These are phyloP conservation scores for Phyllotis vaccarum DNA, from an alignment of 2,797 vertebrate species.

Conservation along the genomic window DNA sequence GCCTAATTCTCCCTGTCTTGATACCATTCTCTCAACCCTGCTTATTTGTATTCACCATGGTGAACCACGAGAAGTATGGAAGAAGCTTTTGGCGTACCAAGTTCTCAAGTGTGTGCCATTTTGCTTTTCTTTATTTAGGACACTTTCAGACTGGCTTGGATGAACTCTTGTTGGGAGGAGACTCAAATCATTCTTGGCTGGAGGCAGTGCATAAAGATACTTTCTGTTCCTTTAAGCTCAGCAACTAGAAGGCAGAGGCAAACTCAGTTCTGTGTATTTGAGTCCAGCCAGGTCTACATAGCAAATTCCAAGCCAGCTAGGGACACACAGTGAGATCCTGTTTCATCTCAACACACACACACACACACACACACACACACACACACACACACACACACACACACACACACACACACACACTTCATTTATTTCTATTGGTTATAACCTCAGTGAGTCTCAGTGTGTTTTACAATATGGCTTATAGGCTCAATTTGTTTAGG, in stretches of 20 bases:
- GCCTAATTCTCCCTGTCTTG: background rate
- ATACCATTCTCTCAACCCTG: background rate
- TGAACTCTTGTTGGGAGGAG: conserved; percentile 3
- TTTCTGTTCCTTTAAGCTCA: background rate
- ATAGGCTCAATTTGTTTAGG: background rate
- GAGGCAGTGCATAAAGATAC: background rate
- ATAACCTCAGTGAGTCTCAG: background rate
- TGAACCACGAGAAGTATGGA: conserved; percentile 42
- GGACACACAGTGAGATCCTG: background rate
- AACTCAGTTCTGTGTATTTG: background rate
- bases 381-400: background rate
- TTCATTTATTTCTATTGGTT: background rate
- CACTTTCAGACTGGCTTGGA: background rate
- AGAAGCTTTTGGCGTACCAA: conserved; percentile 1
- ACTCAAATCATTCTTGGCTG: background rate
- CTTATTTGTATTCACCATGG: conserved; percentile 62
- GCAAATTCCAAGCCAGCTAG: background rate
- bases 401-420: background rate
- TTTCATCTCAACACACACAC: background rate
- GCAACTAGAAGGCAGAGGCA: background rate
- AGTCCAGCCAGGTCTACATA: background rate
- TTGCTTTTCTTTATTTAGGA: background rate
- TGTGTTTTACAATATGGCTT: background rate
- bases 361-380: no score
- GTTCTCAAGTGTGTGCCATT: conserved; percentile 17